Evolutionary conservation across 2,113 vertebrate genomes (phyloP).

Genomic region (Ornithorhynchus anatinus): DNA sequence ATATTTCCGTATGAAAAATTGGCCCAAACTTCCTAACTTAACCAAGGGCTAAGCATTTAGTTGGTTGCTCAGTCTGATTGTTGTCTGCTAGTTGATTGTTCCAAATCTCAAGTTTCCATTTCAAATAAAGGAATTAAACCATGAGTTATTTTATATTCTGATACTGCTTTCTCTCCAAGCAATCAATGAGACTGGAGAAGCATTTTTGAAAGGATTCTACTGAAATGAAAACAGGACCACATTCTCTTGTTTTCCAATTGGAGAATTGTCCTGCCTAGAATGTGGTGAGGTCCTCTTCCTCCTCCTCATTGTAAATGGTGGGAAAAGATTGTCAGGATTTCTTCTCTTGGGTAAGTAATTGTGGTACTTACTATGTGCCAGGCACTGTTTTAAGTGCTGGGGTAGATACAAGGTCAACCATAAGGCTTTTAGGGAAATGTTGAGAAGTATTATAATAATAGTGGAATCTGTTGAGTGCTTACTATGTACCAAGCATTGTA

Average conservation of each 20-base stretch:
- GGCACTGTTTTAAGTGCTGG: too few species aligned
- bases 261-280: background rate
- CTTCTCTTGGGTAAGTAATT: background rate
- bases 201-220: background rate
- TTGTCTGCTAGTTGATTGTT: slow-evolving; percentile 16
- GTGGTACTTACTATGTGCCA: too few species aligned
- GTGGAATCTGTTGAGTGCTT: too few species aligned
- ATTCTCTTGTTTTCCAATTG: slow-evolving; percentile 7
- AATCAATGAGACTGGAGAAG: slow-evolving; percentile 29
- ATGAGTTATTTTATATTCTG: background rate
- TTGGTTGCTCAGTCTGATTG: slow-evolving; percentile 1
- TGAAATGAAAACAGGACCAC: slow-evolving; percentile 7
- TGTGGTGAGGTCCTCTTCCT: background rate
- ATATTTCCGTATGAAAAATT: too few species aligned
- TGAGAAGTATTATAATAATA: too few species aligned
- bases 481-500: too few species aligned
- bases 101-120: slow-evolving; percentile 14
- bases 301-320: background rate
- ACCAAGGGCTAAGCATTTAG: too few species aligned
- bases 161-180: background rate
- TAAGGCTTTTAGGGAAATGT: background rate
- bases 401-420: background rate
- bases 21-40: too few species aligned
- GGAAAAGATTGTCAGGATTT: background rate
- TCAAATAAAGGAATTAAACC: slow-evolving; percentile 12